These are phyloP conservation scores for Nothocercus julius DNA, from an alignment of 2,113 vertebrate species.

Conservation along the genomic window DNA sequence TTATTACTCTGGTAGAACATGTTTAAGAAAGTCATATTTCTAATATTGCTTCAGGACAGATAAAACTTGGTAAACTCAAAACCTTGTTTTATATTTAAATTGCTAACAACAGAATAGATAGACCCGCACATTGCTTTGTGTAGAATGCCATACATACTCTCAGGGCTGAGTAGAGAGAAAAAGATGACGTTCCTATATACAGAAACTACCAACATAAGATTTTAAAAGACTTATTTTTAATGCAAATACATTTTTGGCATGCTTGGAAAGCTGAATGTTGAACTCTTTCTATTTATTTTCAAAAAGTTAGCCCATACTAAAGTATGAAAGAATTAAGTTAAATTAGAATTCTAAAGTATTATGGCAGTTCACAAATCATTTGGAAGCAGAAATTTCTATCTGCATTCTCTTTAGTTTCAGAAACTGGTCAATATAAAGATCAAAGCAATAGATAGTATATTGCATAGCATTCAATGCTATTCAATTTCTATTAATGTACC, in stretches of 20 bases:
- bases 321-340: not conserved
- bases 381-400: not conserved
- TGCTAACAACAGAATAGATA: not conserved
- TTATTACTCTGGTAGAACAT: not conserved
- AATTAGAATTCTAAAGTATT: not conserved
- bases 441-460: not conserved
- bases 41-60: not conserved
- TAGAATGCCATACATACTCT: not conserved
- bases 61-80: not conserved
- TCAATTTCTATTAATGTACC: slow-evolving; percentile 10
- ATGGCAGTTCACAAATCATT: not conserved
- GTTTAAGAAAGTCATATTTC: not conserved
- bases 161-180: not conserved
- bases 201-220: not conserved
- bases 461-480: not conserved
- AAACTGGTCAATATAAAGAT: not conserved
- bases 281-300: not conserved
- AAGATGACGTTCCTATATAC: not conserved
- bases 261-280: not conserved
- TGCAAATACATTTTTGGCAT: not conserved
- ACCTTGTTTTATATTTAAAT: not conserved
- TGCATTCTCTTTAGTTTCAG: not conserved
- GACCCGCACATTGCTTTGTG: not conserved
- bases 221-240: not conserved
- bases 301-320: not conserved